Evolutionary conservation across 2,888 invertebrate species (phyloP).

Genomic region (Opisthograptis luteolata): DNA sequence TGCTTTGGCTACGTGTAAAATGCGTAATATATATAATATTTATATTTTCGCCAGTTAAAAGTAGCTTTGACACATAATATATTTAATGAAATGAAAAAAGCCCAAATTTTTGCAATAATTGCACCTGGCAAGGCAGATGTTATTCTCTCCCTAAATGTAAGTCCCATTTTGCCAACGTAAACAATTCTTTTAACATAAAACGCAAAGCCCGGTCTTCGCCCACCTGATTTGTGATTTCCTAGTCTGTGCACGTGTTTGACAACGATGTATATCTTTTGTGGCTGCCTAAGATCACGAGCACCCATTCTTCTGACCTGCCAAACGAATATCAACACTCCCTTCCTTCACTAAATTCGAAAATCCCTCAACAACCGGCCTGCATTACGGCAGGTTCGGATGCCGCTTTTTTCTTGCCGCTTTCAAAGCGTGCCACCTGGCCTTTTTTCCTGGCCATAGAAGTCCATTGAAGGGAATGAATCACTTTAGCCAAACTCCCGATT

Average conservation of each 20-base stretch:
- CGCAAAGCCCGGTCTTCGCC: slow-evolving; percentile 45
- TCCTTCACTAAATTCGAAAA: slow-evolving; percentile 50
- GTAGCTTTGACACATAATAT: too few relatives aligned
- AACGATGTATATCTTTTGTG: slow-evolving; percentile 69
- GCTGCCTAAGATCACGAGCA: slow-evolving; percentile 60
- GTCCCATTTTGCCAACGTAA: slow-evolving; percentile 46
- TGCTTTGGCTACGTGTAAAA: too few relatives aligned
- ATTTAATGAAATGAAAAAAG: too few relatives aligned
- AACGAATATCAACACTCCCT: slow-evolving; percentile 57
- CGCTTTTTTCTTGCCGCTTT: slow-evolving; percentile 68
- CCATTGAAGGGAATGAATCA: slow-evolving; percentile 74
- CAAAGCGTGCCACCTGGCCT: slow-evolving; percentile 78
- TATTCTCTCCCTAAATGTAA: slow-evolving; percentile 14
- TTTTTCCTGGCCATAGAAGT: slow-evolving; percentile 70
- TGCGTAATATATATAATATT: too few relatives aligned
- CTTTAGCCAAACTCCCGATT: slow-evolving; percentile 59
- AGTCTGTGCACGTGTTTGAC: slow-evolving; percentile 75
- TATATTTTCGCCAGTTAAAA: too few relatives aligned
- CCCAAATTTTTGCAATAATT: neutral
- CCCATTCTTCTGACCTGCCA: slow-evolving; percentile 50
- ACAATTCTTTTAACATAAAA: slow-evolving; percentile 54
- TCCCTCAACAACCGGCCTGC: slow-evolving; percentile 40
- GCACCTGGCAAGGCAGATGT: slow-evolving; percentile 23
- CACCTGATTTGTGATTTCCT: slow-evolving; percentile 74
- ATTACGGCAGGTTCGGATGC: slow-evolving; percentile 57